A percentile compares a stretch with the other conserved stretches of the same genome.
Conservation (phyloP, 2,888 invertebrate genomes). For the Stomorhina lunata region DNA sequence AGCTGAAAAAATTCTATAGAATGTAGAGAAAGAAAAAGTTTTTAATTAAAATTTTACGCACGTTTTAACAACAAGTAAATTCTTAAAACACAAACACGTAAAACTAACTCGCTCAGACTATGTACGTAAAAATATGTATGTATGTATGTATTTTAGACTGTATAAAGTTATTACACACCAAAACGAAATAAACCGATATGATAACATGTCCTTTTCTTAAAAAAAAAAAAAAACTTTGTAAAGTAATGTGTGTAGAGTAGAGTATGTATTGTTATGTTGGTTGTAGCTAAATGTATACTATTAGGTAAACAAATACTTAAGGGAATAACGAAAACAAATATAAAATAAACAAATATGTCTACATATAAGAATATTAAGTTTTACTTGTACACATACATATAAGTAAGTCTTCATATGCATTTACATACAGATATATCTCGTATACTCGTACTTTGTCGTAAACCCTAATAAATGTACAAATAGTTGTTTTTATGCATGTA, state of each 20-base stretch:
- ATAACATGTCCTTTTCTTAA: slow-evolving; percentile 1
- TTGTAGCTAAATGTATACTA: neutral
- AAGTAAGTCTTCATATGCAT: neutral
- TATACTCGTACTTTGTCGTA: neutral
- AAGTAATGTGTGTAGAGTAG: neutral
- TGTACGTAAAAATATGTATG: neutral
- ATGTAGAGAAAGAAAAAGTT: slow-evolving; percentile 55
- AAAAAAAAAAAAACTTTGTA: neutral
- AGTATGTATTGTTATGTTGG: neutral
- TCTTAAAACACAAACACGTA: slow-evolving; percentile 56
- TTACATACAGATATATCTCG: neutral
- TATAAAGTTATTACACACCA: slow-evolving; percentile 41
- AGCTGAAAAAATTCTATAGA: slow-evolving; percentile 15
- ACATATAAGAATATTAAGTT: too few relatives aligned
- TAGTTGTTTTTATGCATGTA: slow-evolving; percentile 37
- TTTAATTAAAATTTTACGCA: slow-evolving; percentile 66
- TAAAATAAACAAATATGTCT: slow-evolving; percentile 7
- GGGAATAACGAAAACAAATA: slow-evolving; percentile 26
- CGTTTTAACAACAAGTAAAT: slow-evolving; percentile 65
- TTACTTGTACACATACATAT: neutral
- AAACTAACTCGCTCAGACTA: slow-evolving; percentile 6
- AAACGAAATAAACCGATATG: neutral
- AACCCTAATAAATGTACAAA: slow-evolving; percentile 38
- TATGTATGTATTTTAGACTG: neutral
- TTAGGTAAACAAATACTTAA: slow-evolving; percentile 50